Evolutionary conservation across 2,113 vertebrate species (phyloP).

Genomic region (Urocynchramus pylzowi): DNA sequence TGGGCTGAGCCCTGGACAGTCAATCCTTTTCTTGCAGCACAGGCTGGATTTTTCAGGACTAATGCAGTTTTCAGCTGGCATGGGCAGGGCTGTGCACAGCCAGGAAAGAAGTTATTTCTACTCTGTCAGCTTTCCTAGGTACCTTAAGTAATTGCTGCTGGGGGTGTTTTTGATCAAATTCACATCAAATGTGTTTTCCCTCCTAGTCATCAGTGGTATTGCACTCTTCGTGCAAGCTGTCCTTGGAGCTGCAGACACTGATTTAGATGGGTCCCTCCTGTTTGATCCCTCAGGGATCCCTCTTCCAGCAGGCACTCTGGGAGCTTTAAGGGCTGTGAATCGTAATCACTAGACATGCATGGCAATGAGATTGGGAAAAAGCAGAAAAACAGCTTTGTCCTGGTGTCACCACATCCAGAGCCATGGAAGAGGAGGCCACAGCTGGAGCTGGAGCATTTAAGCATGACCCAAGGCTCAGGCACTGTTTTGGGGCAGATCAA

Average conservation of each 20-base stretch:
- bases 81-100: background rate
- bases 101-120: background rate
- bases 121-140: background rate
- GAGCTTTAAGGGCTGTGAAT: background rate
- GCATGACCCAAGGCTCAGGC: background rate
- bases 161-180: background rate
- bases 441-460: background rate
- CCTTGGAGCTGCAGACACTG: background rate
- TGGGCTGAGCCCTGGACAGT: background rate
- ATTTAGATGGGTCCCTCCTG: background rate
- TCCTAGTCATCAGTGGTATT: background rate
- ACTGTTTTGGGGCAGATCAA: background rate
- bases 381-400: background rate
- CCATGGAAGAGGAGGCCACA: background rate
- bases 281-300: background rate
- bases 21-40: background rate
- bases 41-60: background rate
- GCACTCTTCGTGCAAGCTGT: background rate
- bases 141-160: background rate
- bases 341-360: background rate
- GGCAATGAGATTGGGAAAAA: background rate
- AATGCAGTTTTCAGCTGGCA: background rate
- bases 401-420: background rate
- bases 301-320: background rate
- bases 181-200: background rate